Evolutionary conservation across 92 coral and sea anemone species (phyloP), one percentile per base, ranked within the genome.

Genomic region (Micromussa lordhowensis): DNA sequence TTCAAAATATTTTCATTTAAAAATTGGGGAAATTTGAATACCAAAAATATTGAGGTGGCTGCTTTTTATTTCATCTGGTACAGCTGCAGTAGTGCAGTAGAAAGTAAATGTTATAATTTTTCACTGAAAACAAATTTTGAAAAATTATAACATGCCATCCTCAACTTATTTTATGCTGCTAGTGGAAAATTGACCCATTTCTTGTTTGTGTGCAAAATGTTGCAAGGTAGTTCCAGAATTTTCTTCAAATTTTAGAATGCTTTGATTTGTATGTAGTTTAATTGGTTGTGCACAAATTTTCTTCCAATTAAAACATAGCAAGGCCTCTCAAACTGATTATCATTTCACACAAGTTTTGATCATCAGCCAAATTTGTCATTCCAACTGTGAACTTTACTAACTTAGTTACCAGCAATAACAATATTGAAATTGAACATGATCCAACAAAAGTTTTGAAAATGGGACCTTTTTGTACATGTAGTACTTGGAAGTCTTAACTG

Each of bases 31-130:
- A 59, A 59, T 59, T 24, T 66, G 16, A 30, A 66, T 28, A 55
- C 11, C 17, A 64, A 66, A 49, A 36, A 77, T n/a, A 48, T 26
- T 26, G 24, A 22, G 55, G 83, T n/a, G 29, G 28, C 24, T 5
- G 29, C 19, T 78, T 55, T 48, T 54, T 54, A 28, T 63, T 24
- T 66, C 72, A 57, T 68, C 51, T 57, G 71, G 78, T 58, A 18
- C 85, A 81, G 59, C 57, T 81, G 85, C 75, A 40, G n/a, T n/a
- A n/a, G n/a, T 81, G 85, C 75, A 40, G 35, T 40, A 38, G 34
- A 63, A 36, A 26, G 28, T 34, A n/a, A 38, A n/a, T n/a, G 49
- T 58, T 0, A 35, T 81, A 64, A 40, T 80, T 61, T 19, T n/a
- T 80, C 12, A 1, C 24, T 40, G 57, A n/a, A n/a, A n/a, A n/a